Base-by-base conservation (phyloP, 2,113 vertebrate species). In the Spilogale gracilis region DNA sequence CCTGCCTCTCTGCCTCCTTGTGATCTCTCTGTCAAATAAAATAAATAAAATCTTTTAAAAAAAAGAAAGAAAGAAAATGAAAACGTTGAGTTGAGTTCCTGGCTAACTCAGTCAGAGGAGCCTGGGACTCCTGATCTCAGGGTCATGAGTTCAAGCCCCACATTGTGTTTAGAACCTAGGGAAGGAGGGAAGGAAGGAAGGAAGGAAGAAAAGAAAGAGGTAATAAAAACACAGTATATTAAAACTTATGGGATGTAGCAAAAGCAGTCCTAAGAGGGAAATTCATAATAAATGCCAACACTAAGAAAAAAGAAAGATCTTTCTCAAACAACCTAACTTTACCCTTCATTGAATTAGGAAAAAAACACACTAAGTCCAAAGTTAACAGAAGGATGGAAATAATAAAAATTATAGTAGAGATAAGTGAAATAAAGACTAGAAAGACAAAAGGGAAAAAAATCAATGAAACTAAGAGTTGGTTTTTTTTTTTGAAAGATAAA, bases 401-500 rank as follows among this genome's bases (percentile, higher is more conserved):
- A 78, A 94, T 94, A 67, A 94, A 67, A 58, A 93, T 67, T 67
- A 78, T 25, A 58, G 50, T n/a, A 67, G 60, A 94, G 79, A 30
- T 54, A 74, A 76, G 52, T 84, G 80, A 92, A 76, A 87, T 45
- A 86, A 56, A 67, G n/a, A 79, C 48, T 87, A 94, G 73, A 87
- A 91, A 86, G n/a, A 86, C 27, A 87, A 58, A 1, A 5, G 6
- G 38, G 13, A 79, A 85, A 78, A 88, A 58, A 73, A 63, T 74
- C 1, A 61, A 38, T 84, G 25, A 78, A 65, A 76, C 3, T 65
- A 43, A 76, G 67, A n/a, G 17, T 2, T 18, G 32, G 2, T n/a
- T n/a, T 38, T 38, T 85, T 52, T 54, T 93, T 93, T 45, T 7
- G 32, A 74, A 85, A 93, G 38, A n/a, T 76, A 32, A 84, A 52